Evolutionary conservation across 2,797 vertebrate genomes (phyloP).

Genomic region (Phoxinus dragarum): DNA sequence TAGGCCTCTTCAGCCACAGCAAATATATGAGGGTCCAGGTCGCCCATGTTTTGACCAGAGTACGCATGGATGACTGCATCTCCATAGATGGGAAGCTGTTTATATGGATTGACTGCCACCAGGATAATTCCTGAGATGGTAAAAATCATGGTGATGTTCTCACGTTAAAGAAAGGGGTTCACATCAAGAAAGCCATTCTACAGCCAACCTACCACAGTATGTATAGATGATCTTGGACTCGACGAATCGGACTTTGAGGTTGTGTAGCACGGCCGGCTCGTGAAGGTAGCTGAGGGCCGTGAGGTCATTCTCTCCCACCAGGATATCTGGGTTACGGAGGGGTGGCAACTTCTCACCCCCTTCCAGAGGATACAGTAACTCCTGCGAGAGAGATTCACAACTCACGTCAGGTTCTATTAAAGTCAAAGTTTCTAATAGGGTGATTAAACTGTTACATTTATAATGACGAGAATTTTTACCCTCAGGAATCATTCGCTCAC

Average conservation of each 20-base stretch:
- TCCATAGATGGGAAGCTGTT: slow-evolving; percentile 92
- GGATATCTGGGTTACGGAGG: slow-evolving; percentile 94
- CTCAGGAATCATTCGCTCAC: not conserved
- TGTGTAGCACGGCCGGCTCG: slow-evolving; percentile 94
- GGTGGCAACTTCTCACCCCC: slow-evolving; percentile 82
- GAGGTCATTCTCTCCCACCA: slow-evolving; percentile 99
- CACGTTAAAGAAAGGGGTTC: not conserved
- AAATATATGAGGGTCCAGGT: slow-evolving; percentile 99
- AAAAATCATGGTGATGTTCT: not conserved
- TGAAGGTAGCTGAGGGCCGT: slow-evolving; percentile 98
- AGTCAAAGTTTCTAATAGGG: not conserved
- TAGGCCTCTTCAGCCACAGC: slow-evolving; percentile 98
- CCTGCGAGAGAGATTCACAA: slow-evolving; percentile 73
- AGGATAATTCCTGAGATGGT: slow-evolving; percentile 91
- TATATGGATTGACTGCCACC: slow-evolving; percentile 97
- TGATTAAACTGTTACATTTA: not conserved
- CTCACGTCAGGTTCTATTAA: not conserved
- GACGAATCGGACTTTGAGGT: slow-evolving; percentile 93
- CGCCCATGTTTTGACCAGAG: slow-evolving; percentile 97
- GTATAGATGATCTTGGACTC: slow-evolving; percentile 98
- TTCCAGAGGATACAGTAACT: slow-evolving; percentile 80
- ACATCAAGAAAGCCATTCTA: not conserved
- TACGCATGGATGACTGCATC: slow-evolving; percentile 97
- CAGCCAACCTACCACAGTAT: slow-evolving; percentile 87
- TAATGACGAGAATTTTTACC: not conserved